Evolutionary conservation across 2,888 invertebrate genomes (phyloP).

Genomic region (Drepanosiphum platanoidis): DNA sequence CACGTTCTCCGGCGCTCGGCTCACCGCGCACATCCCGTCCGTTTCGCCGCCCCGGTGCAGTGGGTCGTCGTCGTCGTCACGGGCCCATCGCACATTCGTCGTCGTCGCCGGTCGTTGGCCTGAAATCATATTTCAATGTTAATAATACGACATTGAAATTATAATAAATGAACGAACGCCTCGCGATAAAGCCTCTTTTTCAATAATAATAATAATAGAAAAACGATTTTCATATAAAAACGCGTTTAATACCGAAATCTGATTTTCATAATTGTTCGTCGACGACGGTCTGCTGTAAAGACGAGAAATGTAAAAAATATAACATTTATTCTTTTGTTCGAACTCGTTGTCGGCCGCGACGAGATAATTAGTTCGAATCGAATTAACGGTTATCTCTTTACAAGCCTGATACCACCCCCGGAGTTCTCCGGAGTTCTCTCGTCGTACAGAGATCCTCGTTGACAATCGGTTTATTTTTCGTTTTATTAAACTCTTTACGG

Average conservation of each 20-base stretch:
- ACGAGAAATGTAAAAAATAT: no score
- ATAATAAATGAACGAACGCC: no score
- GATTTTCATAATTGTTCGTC: no score
- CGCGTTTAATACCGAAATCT: no score
- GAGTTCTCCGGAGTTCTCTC: background rate
- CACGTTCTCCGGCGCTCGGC: constrained; percentile 52
- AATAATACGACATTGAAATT: no score
- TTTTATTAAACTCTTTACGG: background rate
- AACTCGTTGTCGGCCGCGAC: background rate
- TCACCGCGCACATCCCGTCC: constrained; percentile 48
- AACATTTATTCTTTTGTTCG: background rate
- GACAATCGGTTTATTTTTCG: constrained; percentile 3
- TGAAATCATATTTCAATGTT: no score
- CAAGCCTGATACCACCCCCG: background rate
- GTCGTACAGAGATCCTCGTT: background rate
- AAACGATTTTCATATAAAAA: no score
- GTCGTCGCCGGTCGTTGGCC: no score
- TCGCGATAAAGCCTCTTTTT: no score
- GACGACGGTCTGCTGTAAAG: no score
- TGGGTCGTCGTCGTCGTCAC: background rate
- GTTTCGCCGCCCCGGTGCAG: background rate
- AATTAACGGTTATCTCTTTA: background rate
- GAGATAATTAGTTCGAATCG: background rate
- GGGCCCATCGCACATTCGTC: background rate
- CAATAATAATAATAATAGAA: no score